Base-by-base conservation (phyloP, 64 coral and sea anemone species). In the Orbicella faveolata region DNA sequence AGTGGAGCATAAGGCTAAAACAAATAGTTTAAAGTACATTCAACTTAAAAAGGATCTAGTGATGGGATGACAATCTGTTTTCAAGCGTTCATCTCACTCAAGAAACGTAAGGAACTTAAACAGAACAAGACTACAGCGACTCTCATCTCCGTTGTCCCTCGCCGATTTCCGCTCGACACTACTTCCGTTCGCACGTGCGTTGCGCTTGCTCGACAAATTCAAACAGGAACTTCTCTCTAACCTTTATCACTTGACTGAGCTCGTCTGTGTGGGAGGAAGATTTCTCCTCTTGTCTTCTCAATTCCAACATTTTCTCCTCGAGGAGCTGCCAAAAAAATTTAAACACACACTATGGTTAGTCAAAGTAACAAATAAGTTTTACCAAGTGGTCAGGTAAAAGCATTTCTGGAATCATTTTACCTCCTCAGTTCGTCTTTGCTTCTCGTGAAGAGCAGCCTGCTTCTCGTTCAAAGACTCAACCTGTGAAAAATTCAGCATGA, bases 161-260 rank as follows among this genome's bases (percentile, higher is more conserved):
- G 39, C 39, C 39, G 39, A 41, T 41, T 41, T 41, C 39, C 4
- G 39, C 39, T 41, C 39, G 39, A 79, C 19, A 79, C 9, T 2
- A 44, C 39, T 19, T 12, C 9, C 39, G 9, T 0, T 79, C 39
- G 2, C 8, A n/a, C 33, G 15, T 7, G 12, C 8, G 0, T n/a
- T 69, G 20, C 23, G 9, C 21, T 6, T 66, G 6, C 63, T 66
- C 33, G 23, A 21, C 34, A 17, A 87, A 16, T 44, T 4, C 19
- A 61, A 0, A 36, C 30, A 66, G 33, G 18, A 26, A 34, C 37
- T 2, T 17, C 16, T 36, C 55, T 78, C 89, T 81, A 69, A 98
- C 96, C 96, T 98, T 92, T 70, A 95, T 85, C 1, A 95, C 75
- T 90, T 93, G 92, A 87, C 52, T 88, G 21, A 92, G 54, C 87